Conservation (phyloP, 2,888 invertebrate species). For the Troilus luridus region DNA sequence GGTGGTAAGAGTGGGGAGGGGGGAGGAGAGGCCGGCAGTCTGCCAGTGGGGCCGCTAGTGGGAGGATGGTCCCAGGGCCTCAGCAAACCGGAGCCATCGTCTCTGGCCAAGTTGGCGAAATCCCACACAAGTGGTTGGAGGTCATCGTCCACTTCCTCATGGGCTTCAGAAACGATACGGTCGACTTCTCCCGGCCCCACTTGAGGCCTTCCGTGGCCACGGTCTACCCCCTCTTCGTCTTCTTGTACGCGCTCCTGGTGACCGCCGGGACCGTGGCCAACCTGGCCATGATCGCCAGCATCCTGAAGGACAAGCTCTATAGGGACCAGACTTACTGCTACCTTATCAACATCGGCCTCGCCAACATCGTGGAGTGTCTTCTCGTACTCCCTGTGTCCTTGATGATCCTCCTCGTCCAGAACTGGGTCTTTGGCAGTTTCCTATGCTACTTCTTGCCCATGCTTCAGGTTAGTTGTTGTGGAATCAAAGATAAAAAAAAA, state of each 20-base stretch:
- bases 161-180: constrained; percentile 69
- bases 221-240: constrained; percentile 76
- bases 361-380: constrained; percentile 78
- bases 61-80: constrained; percentile 34
- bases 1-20: background rate
- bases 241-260: constrained; percentile 75
- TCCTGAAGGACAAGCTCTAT: constrained; percentile 73
- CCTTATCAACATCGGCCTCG: constrained; percentile 77
- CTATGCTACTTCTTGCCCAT: constrained; percentile 81
- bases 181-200: constrained; percentile 75
- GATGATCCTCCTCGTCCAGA: constrained; percentile 78
- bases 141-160: constrained; percentile 68
- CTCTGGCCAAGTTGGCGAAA: constrained; percentile 62
- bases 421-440: constrained; percentile 82
- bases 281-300: constrained; percentile 74
- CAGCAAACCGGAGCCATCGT: constrained; percentile 49
- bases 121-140: constrained; percentile 68
- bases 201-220: constrained; percentile 73
- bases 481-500: background rate
- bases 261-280: constrained; percentile 75
- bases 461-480: constrained; percentile 74
- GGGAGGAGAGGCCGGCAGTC: background rate
- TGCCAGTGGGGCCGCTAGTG: constrained; percentile 23
- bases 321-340: constrained; percentile 78
- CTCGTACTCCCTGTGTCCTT: constrained; percentile 79